These are phyloP conservation scores for Rhabdophis nuchalis DNA, from an alignment of 2,797 vertebrate genomes.

Conservation along the genomic window DNA sequence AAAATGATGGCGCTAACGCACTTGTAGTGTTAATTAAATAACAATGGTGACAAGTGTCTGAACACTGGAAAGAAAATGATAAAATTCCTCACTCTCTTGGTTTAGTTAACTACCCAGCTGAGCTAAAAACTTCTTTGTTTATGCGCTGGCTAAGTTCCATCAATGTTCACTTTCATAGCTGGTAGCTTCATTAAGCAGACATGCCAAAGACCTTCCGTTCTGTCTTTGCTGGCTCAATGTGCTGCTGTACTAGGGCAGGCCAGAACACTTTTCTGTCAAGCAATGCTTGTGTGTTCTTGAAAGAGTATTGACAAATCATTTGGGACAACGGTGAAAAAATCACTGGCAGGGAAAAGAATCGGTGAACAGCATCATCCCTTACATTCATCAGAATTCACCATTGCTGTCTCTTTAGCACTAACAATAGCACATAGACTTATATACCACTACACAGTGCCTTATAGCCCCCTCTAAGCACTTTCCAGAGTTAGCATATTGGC, in stretches of 20 bases:
- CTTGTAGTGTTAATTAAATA: conserved; percentile 70
- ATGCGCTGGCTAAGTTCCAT: background rate
- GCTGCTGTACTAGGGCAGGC: background rate
- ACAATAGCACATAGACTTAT: too few species aligned
- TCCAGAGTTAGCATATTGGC: too few species aligned
- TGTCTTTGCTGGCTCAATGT: background rate
- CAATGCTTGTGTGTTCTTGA: background rate
- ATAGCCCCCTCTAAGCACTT: too few species aligned
- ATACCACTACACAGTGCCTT: too few species aligned
- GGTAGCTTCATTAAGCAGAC: background rate
- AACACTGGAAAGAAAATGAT: conserved; percentile 59
- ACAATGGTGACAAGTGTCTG: conserved; percentile 66
- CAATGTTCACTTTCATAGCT: background rate
- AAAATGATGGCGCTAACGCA: conserved; percentile 63
- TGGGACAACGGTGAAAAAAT: background rate
- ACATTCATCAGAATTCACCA: background rate
- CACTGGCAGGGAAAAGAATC: background rate
- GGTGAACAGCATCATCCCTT: background rate
- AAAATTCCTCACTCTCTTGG: conserved; percentile 59
- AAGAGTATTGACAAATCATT: background rate
- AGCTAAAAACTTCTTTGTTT: conserved; percentile 10
- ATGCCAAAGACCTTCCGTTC: background rate
- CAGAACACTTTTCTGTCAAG: background rate
- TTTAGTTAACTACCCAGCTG: conserved; percentile 50
- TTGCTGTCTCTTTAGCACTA: background rate